phyloP scores from a whole-genome alignment of 2,888 invertebrate species.

The Entomobrya multifasciata region DNA sequence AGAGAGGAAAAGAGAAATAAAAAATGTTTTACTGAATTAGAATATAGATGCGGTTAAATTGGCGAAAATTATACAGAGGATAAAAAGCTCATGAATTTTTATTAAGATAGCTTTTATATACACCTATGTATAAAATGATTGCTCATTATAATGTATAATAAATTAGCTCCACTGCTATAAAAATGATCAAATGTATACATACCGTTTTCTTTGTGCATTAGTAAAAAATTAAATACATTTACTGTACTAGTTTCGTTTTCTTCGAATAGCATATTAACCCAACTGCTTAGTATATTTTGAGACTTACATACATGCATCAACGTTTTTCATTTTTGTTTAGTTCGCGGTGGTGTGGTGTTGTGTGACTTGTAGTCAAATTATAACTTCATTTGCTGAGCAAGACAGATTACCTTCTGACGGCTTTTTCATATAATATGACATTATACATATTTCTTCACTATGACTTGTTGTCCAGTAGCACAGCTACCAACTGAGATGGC shows the following conservation, averaged over 20 bases:
- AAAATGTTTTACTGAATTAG: conserved; percentile 3
- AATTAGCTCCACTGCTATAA: too few relatives aligned
- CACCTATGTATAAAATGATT: too few relatives aligned
- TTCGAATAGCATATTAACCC: neutral
- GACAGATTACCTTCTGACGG: conserved; percentile 70
- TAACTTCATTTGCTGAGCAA: conserved; percentile 72
- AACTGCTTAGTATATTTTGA: neutral
- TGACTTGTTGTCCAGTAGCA: neutral
- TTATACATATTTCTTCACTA: conserved; percentile 22
- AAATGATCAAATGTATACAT: too few relatives aligned
- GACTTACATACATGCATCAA: neutral
- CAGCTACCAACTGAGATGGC: neutral
- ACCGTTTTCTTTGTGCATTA: too few relatives aligned
- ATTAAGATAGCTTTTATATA: too few relatives aligned
- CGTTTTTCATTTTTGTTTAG: neutral
- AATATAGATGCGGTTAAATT: conserved; percentile 16
- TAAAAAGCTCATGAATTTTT: conserved; percentile 7
- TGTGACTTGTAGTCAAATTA: conserved; percentile 67
- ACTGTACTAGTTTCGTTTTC: too few relatives aligned
- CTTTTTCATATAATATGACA: conserved; percentile 45
- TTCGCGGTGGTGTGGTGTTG: neutral
- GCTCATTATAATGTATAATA: too few relatives aligned
- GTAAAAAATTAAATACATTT: too few relatives aligned
- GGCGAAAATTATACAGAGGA: conserved; percentile 39
- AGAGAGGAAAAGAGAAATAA: conserved; percentile 5